Base-by-base conservation (phyloP, 2,113 vertebrate genomes). In the Hippocampus zosterae region DNA sequence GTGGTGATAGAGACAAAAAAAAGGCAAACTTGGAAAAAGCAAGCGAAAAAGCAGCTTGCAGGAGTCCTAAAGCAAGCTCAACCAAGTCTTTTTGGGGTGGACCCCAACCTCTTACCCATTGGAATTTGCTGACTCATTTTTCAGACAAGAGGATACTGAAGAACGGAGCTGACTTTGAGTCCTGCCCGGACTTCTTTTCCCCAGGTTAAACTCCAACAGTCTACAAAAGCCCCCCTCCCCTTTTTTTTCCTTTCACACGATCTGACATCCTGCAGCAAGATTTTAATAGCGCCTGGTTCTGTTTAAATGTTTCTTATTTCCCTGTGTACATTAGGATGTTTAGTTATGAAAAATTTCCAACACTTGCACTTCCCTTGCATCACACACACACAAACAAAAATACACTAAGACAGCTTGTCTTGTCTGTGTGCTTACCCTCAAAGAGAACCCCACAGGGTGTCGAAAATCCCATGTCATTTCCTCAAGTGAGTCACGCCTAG, bases 341-440 rank as follows among this genome's bases (percentile, higher is more conserved):
- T 82, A 76, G 76, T 74, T 86, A 78, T 83, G 78, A 80, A 86
- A 80, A 84, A 80, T 82, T 82, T 84, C 62, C 75, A 44, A 64
- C 62, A 27, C 33, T 50, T 5, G 29, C 29, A 33, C 29, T 0
- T 61, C 37, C 61, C 50, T 68, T 5, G 55, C 29, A 25, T 76
- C 63, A 50, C 33, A 33, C 33, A 33, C 33, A 42, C 57, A 70
- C 56, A 65, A 62, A 69, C 11, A 75, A 19, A 67, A 68, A 76
- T 44, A 65, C 16, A 60, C 68, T 52, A 65, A 76, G 63, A 76
- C 67, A 81, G 42, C 56, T 29, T 18, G 0, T 69, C 56, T 56
- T 80, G 77, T 75, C 61, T 82, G 77, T 75, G 64, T 82, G 73
- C 74, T 81, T 67, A 18, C 60, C 80, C 75, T 82, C 74, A 71